Evolutionary conservation across 2,797 vertebrate species (phyloP), one percentile per base, ranked within the genome.

Genomic region (Notamacropus eugenii): DNA sequence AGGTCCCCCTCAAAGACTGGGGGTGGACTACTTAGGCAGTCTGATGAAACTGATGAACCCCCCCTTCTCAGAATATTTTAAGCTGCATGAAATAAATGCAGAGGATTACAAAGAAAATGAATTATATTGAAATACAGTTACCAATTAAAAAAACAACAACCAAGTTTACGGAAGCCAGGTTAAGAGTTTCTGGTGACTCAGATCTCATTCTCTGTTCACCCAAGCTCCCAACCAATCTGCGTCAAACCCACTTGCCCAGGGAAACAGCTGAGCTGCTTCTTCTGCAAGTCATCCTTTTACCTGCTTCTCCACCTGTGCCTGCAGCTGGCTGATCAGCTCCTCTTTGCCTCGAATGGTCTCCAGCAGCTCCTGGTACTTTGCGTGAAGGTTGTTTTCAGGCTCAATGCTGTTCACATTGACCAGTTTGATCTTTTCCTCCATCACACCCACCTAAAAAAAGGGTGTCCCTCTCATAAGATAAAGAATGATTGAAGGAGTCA

Each of bases 371-470:
- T 99, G 99, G 97, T 99, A 99, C 98, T 99, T 99, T 93, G 96
- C 99, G 98, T 98, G 99, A 97, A 99, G 97, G 34, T 98, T 98
- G 98, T 98, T 99, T 95, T 99, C 99, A 0, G 99, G 98, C 97
- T 99, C 99, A 91, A 98, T 97, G 54, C 98, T 99, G 97, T 99
- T 99, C 96, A 99, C 5, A 11, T 97, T 99, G 93, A 98, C 99
- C 57, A 99, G 98, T 98, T 99, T 99, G 92, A 99, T 98, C 98
- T 99, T 99, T 97, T 99, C 99, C 98, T 99, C 99, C 99, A 99
- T 99, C 97, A 99, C 98, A 92, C 99, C 99, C 95, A 99, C 99
- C 99, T 99, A 98, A 97, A 98, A 98, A 99, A 52, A 96, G 50
- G 91, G 87, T 96, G 16, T 62, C 28, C 0, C 0, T 54, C 82